A percentile compares a stretch with the other conserved stretches of the same genome.
Evolutionary conservation across 2,113 vertebrate genomes (phyloP).

Genomic region (Phoxinus phoxinus): DNA sequence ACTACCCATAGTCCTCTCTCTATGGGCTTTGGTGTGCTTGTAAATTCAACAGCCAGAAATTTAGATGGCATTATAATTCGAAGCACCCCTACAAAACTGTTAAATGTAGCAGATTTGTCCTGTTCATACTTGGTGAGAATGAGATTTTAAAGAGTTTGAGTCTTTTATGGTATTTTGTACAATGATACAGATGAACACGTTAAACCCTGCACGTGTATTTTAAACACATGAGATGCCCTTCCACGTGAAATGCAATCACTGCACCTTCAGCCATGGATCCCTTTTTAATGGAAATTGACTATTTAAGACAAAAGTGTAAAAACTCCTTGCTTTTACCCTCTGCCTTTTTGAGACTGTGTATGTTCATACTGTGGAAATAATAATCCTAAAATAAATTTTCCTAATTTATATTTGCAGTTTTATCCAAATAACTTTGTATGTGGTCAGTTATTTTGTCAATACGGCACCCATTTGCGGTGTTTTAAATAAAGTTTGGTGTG

Average conservation of each 20-base stretch:
- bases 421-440: constrained; percentile 5
- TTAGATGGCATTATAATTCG: constrained; percentile 29
- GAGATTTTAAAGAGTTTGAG: constrained; percentile 50
- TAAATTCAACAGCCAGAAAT: background rate
- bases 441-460: background rate
- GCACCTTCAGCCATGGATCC: constrained; percentile 46
- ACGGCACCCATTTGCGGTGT: background rate
- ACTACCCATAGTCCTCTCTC: background rate
- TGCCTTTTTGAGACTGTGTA: constrained; percentile 74
- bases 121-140: background rate
- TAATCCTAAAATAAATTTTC: constrained; percentile 74
- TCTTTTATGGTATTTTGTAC: constrained; percentile 57
- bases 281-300: constrained; percentile 29
- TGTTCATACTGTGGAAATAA: constrained; percentile 71
- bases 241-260: constrained; percentile 74
- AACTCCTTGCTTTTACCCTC: constrained; percentile 62
- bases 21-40: constrained; percentile 16
- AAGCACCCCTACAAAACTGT: constrained; percentile 12
- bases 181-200: constrained; percentile 54
- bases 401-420: constrained; percentile 66
- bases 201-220: constrained; percentile 52
- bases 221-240: constrained; percentile 51
- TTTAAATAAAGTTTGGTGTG: constrained; percentile 23
- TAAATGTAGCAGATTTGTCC: constrained; percentile 36
- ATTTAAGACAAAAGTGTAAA: constrained; percentile 53